phyloP scores from a whole-genome alignment of 2,797 vertebrate genomes.

The Oophaga sylvatica region DNA sequence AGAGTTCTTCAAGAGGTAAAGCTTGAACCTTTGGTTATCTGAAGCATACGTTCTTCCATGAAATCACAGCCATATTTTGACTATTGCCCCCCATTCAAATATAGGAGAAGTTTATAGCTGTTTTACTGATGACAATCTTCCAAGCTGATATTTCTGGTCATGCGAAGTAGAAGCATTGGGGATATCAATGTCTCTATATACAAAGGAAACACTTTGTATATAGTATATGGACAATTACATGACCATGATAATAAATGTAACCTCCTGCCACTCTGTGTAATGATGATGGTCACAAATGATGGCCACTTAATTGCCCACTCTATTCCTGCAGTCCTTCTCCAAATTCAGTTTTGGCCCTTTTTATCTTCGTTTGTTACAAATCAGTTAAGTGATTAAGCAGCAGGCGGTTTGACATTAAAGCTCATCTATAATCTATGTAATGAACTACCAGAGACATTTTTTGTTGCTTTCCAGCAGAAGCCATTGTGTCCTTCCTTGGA shows the following conservation, averaged over 20 bases:
- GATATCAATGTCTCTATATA: conserved; percentile 19
- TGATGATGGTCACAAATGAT: conserved; percentile 25
- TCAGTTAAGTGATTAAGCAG: not conserved
- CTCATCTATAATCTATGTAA: conserved; percentile 20
- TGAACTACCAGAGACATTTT: conserved; percentile 42
- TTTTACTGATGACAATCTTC: not conserved
- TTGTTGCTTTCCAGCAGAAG: conserved; percentile 8
- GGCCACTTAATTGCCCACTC: not conserved
- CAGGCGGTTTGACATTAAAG: not conserved
- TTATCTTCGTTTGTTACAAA: not conserved
- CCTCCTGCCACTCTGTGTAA: not conserved
- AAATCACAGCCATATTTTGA: not conserved
- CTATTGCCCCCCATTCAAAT: not conserved
- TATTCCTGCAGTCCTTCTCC: not conserved
- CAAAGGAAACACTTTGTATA: conserved; percentile 17
- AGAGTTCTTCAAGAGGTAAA: not conserved
- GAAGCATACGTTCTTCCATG: not conserved
- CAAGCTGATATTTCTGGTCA: not conserved
- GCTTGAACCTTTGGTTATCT: not conserved
- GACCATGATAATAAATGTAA: not conserved
- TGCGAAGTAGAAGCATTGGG: not conserved
- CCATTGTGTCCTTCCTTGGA: not conserved
- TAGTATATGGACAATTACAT: not conserved
- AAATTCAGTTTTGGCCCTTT: not conserved
- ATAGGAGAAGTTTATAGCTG: not conserved